phyloP scores from a whole-genome alignment of 2,888 invertebrate genomes.

The Pammene aurita region DNA sequence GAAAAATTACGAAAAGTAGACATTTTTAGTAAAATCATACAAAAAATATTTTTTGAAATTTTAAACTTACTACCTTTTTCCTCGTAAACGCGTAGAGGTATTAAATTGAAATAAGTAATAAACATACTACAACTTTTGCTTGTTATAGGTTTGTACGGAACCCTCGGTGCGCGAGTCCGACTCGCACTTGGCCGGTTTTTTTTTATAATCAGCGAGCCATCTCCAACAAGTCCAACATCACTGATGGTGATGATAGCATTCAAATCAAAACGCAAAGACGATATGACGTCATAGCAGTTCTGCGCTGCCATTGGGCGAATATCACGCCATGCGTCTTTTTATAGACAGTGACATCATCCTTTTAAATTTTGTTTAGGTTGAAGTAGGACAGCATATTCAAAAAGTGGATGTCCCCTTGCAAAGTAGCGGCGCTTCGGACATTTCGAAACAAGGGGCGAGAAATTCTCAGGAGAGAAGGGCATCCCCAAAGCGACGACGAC shows the following conservation, averaged over 20 bases:
- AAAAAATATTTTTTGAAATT: too few relatives aligned
- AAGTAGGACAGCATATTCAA: constrained; percentile 53
- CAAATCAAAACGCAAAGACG: constrained; percentile 42
- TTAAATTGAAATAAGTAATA: too few relatives aligned
- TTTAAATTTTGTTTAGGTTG: constrained; percentile 58
- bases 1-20: too few relatives aligned
- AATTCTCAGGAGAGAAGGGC: constrained; percentile 78
- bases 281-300: constrained; percentile 61
- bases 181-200: background rate
- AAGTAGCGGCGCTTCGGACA: constrained; percentile 62
- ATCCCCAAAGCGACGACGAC: constrained; percentile 76
- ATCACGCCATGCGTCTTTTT: constrained; percentile 71
- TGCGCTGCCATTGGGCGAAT: constrained; percentile 64
- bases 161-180: too few relatives aligned
- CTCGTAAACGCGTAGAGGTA: too few relatives aligned
- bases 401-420: constrained; percentile 57
- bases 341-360: constrained; percentile 75
- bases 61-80: too few relatives aligned
- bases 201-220: constrained; percentile 22
- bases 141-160: too few relatives aligned
- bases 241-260: constrained; percentile 34
- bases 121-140: too few relatives aligned
- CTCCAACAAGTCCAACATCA: constrained; percentile 4
- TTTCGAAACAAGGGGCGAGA: constrained; percentile 56
- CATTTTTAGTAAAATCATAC: too few relatives aligned